Evolutionary conservation across 2,797 vertebrate species (phyloP), one percentile per base, ranked within the genome.

Genomic region (Chloroceryle amazona): DNA sequence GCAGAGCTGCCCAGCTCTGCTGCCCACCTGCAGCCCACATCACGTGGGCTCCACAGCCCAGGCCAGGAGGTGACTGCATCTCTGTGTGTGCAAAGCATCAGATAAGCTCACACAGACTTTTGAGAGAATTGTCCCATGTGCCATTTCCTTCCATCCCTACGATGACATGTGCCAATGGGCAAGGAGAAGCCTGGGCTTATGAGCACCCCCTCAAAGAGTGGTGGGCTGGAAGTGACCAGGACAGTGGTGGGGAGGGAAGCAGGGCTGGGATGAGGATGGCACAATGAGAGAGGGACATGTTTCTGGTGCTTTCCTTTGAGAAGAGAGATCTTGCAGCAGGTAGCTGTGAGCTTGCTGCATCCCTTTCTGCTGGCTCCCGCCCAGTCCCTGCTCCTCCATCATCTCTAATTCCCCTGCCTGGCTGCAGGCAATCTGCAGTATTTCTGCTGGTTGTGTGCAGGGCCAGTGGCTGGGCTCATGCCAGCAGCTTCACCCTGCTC

Each of bases 351-450:
- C 71, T 52, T 6, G 0, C 63, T 0, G 10, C 31, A 18, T 58
- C 72, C 37, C 37, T n/a, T 41, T 17, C 52, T 31, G 15, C 75
- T 81, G 74, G 75, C 94, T 74, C 13, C 15, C 0, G 3, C 91
- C 82, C 76, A 67, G 76, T 13, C 82, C 21, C 71, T 10, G 58
- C 78, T 90, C 37, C 67, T 67, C 58, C 74, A n/a, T 74, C 62
- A 58, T 58, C 71, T 57, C 67, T 29, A 21, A 29, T 79, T 70
- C 80, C 61, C 42, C 72, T 35, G 80, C 62, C 84, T 74, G 75
- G 57, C 87, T 85, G 57, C 80, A 49, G 84, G 23, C 78, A 22
- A 58, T 29, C 89, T 49, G 89, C 93, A 73, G 89, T 31, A 18
- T 70, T 66, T 80, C 71, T 61, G 70, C 71, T 74, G 92, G 74